phyloP scores from a whole-genome alignment of 2,888 invertebrate species.

The Cantharis flavilabris region DNA sequence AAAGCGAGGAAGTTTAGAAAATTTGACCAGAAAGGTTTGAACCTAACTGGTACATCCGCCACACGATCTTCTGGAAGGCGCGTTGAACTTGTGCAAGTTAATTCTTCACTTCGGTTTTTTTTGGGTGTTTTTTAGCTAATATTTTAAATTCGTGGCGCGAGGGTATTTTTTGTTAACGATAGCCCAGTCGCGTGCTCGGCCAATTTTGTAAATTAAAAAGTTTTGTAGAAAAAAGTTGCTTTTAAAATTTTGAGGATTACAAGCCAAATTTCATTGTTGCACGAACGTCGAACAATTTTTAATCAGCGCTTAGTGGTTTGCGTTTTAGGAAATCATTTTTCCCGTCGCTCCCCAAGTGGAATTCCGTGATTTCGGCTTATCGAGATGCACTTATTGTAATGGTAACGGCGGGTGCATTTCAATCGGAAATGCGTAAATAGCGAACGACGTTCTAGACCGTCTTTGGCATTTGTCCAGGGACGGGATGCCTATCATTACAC shows the following conservation, averaged over 20 bases:
- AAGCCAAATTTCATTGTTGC: background rate
- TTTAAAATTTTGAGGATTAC: background rate
- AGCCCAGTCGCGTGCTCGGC: background rate
- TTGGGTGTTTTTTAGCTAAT: background rate
- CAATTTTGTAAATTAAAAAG: background rate
- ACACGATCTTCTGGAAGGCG: background rate
- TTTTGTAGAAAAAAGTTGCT: background rate
- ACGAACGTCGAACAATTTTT: background rate
- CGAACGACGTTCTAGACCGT: conserved; percentile 39
- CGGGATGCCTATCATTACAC: conserved; percentile 39
- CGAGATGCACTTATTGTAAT: background rate
- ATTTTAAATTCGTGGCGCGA: background rate
- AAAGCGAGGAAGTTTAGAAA: background rate
- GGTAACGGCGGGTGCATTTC: conserved; percentile 3
- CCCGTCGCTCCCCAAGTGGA: background rate
- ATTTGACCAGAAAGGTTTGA: background rate
- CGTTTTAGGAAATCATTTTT: background rate
- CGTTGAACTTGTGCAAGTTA: background rate
- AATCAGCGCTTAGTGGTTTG: background rate
- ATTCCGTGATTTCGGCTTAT: background rate
- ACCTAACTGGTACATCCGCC: background rate
- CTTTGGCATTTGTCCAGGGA: conserved; percentile 41
- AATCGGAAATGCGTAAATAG: conserved; percentile 44
- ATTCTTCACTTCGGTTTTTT: background rate
- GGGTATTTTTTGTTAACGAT: background rate